Conservation (phyloP, 2,888 invertebrate genomes). For the Drosophila gaucha region DNA sequence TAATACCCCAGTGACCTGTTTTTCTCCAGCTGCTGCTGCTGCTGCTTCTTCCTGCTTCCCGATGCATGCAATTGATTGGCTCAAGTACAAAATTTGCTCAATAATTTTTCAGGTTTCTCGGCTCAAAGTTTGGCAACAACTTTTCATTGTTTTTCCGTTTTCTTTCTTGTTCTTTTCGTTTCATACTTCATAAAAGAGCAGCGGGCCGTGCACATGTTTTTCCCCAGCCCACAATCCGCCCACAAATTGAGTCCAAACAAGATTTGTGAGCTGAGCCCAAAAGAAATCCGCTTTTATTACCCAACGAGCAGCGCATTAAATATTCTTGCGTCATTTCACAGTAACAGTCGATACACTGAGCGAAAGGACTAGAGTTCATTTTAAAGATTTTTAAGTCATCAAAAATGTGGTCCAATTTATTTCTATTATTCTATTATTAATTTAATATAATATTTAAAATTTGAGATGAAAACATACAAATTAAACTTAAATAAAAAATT, state of each 20-base stretch:
- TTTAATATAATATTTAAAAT: too few relatives aligned
- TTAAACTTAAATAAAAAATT: too few relatives aligned
- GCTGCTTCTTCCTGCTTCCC: slow-evolving; percentile 12
- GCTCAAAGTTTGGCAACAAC: slow-evolving; percentile 48
- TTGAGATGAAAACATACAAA: too few relatives aligned
- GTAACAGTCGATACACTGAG: slow-evolving; percentile 10
- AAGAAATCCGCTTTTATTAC: slow-evolving; percentile 72
- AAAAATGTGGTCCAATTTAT: too few relatives aligned
- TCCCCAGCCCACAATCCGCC: not conserved
- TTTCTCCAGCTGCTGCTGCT: not conserved
- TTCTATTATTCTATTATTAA: too few relatives aligned
- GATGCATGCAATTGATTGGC: slow-evolving; percentile 74
- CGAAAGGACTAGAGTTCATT: not conserved
- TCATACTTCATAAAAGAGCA: slow-evolving; percentile 57
- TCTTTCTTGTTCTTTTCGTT: slow-evolving; percentile 5
- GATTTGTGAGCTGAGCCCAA: slow-evolving; percentile 62
- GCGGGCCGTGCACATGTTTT: slow-evolving; percentile 33
- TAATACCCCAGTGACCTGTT: slow-evolving; percentile 44
- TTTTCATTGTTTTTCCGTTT: slow-evolving; percentile 25
- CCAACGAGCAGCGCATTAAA: slow-evolving; percentile 65
- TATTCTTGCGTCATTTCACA: slow-evolving; percentile 74
- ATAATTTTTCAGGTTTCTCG: slow-evolving; percentile 54
- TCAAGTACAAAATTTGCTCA: slow-evolving; percentile 58
- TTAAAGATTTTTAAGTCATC: too few relatives aligned
- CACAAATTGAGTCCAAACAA: slow-evolving; percentile 60